These are phyloP conservation scores for Perdita meconis DNA, from an alignment of 2,888 invertebrate species.

Conservation along the genomic window DNA sequence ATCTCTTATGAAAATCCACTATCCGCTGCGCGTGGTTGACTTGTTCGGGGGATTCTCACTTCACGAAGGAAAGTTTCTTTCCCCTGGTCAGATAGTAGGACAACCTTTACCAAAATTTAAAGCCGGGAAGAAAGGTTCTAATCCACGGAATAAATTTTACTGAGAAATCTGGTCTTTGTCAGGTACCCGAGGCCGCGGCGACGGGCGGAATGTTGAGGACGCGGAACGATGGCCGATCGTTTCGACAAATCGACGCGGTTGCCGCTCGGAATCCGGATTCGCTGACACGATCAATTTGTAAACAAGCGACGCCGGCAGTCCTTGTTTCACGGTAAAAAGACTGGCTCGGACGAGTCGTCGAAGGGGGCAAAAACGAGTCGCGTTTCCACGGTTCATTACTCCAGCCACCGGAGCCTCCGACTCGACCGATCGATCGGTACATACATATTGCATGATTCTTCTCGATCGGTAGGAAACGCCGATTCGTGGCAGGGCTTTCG, in stretches of 20 bases:
- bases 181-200: too few species aligned
- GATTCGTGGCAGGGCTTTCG: constrained; percentile 45
- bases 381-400: constrained; percentile 75
- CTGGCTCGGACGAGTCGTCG: constrained; percentile 54
- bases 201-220: neutral
- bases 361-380: constrained; percentile 69
- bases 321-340: constrained; percentile 55
- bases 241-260: constrained; percentile 42
- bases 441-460: constrained; percentile 78
- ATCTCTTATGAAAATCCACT: constrained; percentile 12
- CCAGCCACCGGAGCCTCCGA: constrained; percentile 60
- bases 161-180: too few species aligned
- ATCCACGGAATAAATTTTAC: too few species aligned
- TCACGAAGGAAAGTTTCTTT: too few species aligned
- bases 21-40: neutral
- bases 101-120: too few species aligned
- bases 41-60: neutral
- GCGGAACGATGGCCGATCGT: constrained; percentile 14
- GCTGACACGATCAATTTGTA: constrained; percentile 71
- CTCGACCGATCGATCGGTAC: constrained; percentile 64
- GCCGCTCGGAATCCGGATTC: constrained; percentile 29
- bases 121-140: too few species aligned
- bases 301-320: constrained; percentile 52
- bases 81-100: neutral
- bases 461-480: constrained; percentile 68